These are phyloP conservation scores for Boulengeromyrus knoepffleri DNA, from an alignment of 2,113 vertebrate genomes.

Conservation along the genomic window DNA sequence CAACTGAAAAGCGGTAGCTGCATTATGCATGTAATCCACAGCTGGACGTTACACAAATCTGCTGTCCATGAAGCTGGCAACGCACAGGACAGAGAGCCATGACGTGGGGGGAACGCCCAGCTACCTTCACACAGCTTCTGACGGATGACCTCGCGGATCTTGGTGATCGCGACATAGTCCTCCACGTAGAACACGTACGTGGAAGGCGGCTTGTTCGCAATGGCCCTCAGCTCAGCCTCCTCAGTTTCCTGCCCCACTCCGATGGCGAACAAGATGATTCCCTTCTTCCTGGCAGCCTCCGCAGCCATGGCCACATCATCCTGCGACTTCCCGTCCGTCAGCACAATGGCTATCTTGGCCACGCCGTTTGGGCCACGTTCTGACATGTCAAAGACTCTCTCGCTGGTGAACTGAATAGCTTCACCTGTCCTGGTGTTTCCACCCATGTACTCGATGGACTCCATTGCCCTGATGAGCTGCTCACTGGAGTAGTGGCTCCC, in stretches of 20 bases:
- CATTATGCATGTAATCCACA: slow-evolving; percentile 20
- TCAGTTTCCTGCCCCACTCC: slow-evolving; percentile 87
- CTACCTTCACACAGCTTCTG: slow-evolving; percentile 96
- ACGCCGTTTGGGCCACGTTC: slow-evolving; percentile 69
- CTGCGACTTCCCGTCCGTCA: slow-evolving; percentile 94
- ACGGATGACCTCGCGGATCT: slow-evolving; percentile 89
- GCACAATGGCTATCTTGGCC: slow-evolving; percentile 88
- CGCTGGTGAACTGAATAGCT: slow-evolving; percentile 84
- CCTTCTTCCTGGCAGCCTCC: slow-evolving; percentile 81
- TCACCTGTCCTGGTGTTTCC: slow-evolving; percentile 90
- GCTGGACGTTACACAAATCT: slow-evolving; percentile 2
- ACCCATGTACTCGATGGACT: slow-evolving; percentile 82
- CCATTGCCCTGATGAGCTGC: slow-evolving; percentile 73
- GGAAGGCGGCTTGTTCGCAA: slow-evolving; percentile 88
- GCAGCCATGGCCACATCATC: slow-evolving; percentile 83
- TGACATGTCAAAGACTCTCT: slow-evolving; percentile 84
- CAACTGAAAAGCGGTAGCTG: neutral
- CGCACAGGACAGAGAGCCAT: neutral
- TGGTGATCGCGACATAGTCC: slow-evolving; percentile 92
- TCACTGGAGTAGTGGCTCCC: slow-evolving; percentile 68
- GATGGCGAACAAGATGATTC: slow-evolving; percentile 89
- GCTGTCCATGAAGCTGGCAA: neutral
- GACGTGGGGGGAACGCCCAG: neutral
- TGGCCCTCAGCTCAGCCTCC: slow-evolving; percentile 76
- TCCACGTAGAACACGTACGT: slow-evolving; percentile 91